These are phyloP conservation scores for Conistra vaccinii DNA, from an alignment of 2,888 invertebrate genomes.

Conservation along the genomic window DNA sequence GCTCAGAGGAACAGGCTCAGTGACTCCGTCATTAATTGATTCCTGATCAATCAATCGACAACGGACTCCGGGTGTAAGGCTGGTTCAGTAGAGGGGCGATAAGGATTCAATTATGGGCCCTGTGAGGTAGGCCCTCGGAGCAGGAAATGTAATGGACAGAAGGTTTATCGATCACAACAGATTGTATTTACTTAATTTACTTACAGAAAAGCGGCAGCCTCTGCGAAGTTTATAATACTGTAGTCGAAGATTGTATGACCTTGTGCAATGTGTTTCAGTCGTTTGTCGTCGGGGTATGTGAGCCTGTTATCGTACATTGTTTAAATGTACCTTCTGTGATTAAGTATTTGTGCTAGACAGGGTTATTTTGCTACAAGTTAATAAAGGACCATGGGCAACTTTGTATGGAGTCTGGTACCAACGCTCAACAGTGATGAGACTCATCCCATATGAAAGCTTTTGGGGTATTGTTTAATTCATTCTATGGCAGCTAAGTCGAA, in stretches of 20 bases:
- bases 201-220: neutral
- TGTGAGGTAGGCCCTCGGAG: neutral
- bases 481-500: too few relatives aligned
- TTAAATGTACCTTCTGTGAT: slow-evolving; percentile 16
- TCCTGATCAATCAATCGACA: slow-evolving; percentile 57
- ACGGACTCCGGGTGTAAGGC: slow-evolving; percentile 5
- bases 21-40: slow-evolving; percentile 54
- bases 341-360: neutral
- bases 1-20: neutral
- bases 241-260: neutral
- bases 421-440: too few relatives aligned
- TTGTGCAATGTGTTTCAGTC: neutral
- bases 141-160: neutral
- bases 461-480: too few relatives aligned
- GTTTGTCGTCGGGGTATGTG: neutral
- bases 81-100: slow-evolving; percentile 44
- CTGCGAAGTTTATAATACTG: neutral
- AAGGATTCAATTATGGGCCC: slow-evolving; percentile 66
- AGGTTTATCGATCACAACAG: neutral
- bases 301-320: neutral
- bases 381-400: too few relatives aligned
- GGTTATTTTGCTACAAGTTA: slow-evolving; percentile 22
- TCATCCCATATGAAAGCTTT: too few relatives aligned
- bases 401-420: too few relatives aligned
- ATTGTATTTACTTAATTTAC: neutral